phyloP scores from a whole-genome alignment of 2,113 vertebrate genomes.

The Thoracochromis brauschi region DNA sequence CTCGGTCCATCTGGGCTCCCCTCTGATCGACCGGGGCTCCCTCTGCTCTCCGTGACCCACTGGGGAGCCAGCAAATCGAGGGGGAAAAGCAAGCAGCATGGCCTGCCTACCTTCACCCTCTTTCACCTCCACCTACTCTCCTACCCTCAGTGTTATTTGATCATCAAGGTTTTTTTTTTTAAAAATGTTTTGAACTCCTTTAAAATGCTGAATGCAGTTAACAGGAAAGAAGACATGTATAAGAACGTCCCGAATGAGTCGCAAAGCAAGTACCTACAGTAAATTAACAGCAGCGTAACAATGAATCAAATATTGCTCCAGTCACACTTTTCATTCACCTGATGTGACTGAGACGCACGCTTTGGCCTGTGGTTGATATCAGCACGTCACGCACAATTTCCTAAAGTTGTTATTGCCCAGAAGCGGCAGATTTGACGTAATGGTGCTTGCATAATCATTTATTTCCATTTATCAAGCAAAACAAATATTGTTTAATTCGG shows the following conservation, averaged over 20 bases:
- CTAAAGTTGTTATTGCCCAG: not conserved
- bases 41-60: slow-evolving; percentile 62
- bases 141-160: not conserved
- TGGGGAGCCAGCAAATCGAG: slow-evolving; percentile 27
- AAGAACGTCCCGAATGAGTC: not conserved
- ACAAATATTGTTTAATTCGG: not conserved
- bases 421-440: not conserved
- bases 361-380: not conserved
- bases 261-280: not conserved
- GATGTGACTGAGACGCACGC: not conserved
- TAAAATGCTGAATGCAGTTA: not conserved
- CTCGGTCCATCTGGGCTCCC: slow-evolving; percentile 77
- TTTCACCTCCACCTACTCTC: not conserved
- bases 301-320: not conserved
- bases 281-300: not conserved
- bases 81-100: not conserved
- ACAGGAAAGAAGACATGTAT: not conserved
- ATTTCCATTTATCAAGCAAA: not conserved
- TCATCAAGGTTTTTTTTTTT: accelerated
- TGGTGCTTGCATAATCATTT: not conserved
- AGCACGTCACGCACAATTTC: not conserved
- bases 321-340: not conserved
- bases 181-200: not conserved
- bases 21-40: slow-evolving; percentile 71
- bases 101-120: slow-evolving; percentile 7